Conservation (phyloP, 1,140 invertebrate genomes). For the Drosophila orena region DNA sequence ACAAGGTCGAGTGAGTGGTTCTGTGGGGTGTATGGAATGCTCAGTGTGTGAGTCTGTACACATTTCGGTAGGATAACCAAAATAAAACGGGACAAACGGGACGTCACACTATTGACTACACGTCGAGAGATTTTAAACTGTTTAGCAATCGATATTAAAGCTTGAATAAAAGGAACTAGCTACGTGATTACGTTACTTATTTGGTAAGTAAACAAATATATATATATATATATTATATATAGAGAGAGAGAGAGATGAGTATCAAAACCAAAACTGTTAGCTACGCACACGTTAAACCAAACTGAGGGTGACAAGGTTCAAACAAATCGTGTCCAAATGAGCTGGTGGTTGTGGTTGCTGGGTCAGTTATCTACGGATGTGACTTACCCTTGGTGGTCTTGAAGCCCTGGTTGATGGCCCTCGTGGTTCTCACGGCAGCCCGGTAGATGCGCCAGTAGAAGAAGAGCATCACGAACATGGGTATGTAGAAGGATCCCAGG, state of each 20-base stretch:
- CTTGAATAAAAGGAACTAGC: conserved; percentile 73
- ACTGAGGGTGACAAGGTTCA: conserved; percentile 46
- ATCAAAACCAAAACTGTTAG: conserved; percentile 69
- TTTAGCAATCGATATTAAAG: conserved; percentile 68
- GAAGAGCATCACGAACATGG: conserved; percentile 96
- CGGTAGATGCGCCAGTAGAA: conserved; percentile 95
- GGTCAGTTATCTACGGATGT: conserved; percentile 23
- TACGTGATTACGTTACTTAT: conserved; percentile 72
- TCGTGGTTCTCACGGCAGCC: conserved; percentile 89
- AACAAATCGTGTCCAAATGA: conserved; percentile 65
- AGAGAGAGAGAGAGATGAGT: conserved; percentile 49
- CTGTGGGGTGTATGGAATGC: conserved; percentile 30
- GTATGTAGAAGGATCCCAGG: conserved; percentile 96
- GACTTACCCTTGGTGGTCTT: conserved; percentile 93
- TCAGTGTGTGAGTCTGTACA: conserved; percentile 38
- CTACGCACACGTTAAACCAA: conserved; percentile 77
- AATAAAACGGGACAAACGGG: conserved; percentile 55
- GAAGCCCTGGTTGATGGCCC: conserved; percentile 92
- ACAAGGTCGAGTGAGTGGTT: conserved; percentile 13
- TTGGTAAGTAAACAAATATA: conserved; percentile 44
- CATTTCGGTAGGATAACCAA: conserved; percentile 32
- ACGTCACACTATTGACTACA: conserved; percentile 79
- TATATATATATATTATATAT: conserved; percentile 37
- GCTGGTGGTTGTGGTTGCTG: conserved; percentile 18
- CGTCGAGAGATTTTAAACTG: conserved; percentile 69